Percentiles rank a stretch among this genome's conserved stretches.
phyloP scores from a whole-genome alignment of 2,797 vertebrate species.

The Channallabes apus region DNA sequence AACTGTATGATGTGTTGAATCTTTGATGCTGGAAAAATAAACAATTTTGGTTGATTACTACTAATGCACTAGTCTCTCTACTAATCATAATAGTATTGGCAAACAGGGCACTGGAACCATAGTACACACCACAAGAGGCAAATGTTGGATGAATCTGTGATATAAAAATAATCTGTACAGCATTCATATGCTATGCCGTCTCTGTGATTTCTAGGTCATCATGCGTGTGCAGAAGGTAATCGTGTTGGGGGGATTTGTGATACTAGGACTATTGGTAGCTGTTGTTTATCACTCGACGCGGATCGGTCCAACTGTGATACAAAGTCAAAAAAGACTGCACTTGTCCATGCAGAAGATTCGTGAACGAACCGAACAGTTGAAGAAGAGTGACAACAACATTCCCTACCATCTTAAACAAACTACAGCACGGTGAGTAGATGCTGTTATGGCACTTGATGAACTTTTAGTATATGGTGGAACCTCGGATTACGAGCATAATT shows the following conservation, averaged over 20 bases:
- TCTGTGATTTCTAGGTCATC: constrained; percentile 36
- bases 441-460: not conserved
- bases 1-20: no score
- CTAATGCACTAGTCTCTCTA: no score
- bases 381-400: constrained; percentile 66
- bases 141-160: not conserved
- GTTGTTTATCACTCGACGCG: constrained; percentile 73
- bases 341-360: constrained; percentile 57
- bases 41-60: no score
- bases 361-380: constrained; percentile 60
- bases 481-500: no score
- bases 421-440: constrained; percentile 66
- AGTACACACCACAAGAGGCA: not conserved
- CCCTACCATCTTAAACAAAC: constrained; percentile 70
- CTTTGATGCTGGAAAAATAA: no score
- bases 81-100: no score
- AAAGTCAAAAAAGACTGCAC: constrained; percentile 66
- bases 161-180: not conserved
- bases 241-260: constrained; percentile 71
- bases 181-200: not conserved
- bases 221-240: constrained; percentile 78
- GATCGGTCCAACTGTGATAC: constrained; percentile 61
- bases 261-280: constrained; percentile 72
- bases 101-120: not conserved
- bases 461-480: no score